Conservation (phyloP, 2,888 invertebrate genomes). For the Tridacna crocea region DNA sequence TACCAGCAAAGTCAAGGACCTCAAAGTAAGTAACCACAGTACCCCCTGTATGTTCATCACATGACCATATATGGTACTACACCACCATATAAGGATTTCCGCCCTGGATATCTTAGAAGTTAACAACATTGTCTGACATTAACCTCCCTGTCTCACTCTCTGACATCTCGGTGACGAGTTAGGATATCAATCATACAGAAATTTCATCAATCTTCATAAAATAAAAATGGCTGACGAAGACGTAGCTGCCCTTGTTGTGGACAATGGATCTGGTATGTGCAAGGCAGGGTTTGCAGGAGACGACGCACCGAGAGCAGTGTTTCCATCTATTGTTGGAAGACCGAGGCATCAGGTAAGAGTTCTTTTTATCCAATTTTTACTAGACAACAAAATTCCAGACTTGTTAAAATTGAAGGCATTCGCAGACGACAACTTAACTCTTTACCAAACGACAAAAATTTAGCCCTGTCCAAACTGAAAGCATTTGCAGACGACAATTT, state of each 20-base stretch:
- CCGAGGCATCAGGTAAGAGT: slow-evolving; percentile 9
- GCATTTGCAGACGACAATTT: no score
- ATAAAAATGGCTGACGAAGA: slow-evolving; percentile 19
- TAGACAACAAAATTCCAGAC: no score
- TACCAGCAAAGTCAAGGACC: not conserved
- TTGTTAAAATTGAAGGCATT: no score
- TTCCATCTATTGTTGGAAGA: slow-evolving; percentile 23
- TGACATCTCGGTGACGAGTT: not conserved
- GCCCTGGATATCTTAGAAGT: not conserved
- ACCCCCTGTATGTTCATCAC: not conserved
- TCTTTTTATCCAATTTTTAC: not conserved
- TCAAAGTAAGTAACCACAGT: not conserved
- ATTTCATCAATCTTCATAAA: not conserved
- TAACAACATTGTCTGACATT: not conserved
- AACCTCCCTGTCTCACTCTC: slow-evolving; percentile 13
- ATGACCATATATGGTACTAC: slow-evolving; percentile 23
- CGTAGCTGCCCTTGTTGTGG: slow-evolving; percentile 20
- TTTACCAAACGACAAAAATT: not conserved
- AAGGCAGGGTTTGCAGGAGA: slow-evolving; percentile 22
- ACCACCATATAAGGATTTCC: slow-evolving; percentile 16
- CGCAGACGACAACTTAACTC: no score
- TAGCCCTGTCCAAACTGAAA: no score
- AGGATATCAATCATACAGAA: not conserved
- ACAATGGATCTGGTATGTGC: slow-evolving; percentile 25
- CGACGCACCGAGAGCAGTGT: slow-evolving; percentile 17